These are phyloP conservation scores for Selenia dentaria DNA, from an alignment of 2,888 invertebrate species.

Conservation along the genomic window DNA sequence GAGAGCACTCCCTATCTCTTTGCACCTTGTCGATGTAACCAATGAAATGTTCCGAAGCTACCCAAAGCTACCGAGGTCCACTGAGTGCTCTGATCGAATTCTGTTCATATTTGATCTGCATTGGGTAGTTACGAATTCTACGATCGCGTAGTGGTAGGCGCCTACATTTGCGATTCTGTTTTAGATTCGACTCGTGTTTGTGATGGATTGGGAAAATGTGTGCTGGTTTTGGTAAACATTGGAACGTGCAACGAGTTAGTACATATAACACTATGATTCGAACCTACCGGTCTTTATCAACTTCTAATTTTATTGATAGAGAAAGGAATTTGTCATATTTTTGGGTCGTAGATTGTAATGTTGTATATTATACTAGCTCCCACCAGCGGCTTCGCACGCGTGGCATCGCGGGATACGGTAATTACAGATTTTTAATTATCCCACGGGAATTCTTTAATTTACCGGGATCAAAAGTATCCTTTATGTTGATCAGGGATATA, in stretches of 20 bases:
- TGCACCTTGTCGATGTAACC: constrained; percentile 43
- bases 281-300: constrained; percentile 9
- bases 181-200: constrained; percentile 40
- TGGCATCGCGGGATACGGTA: no score
- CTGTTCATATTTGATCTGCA: constrained; percentile 60
- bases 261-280: constrained; percentile 12
- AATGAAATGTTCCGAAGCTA: constrained; percentile 41
- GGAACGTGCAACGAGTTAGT: constrained; percentile 14
- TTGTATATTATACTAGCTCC: no score
- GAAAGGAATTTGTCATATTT: no score
- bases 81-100: constrained; percentile 50
- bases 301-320: constrained; percentile 13
- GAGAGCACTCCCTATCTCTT: constrained; percentile 23
- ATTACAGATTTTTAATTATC: no score
- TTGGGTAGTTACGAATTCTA: constrained; percentile 52
- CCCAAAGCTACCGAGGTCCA: constrained; percentile 35
- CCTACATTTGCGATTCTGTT: constrained; percentile 62
- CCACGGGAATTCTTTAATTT: no score
- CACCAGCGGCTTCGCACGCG: no score
- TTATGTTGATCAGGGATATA: no score
- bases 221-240: constrained; percentile 39
- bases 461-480: no score
- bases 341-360: no score
- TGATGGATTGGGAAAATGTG: constrained; percentile 41
- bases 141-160: constrained; percentile 35